These are phyloP conservation scores for Muschampia plurimacula DNA, from an alignment of 2,888 invertebrate genomes.

Conservation along the genomic window DNA sequence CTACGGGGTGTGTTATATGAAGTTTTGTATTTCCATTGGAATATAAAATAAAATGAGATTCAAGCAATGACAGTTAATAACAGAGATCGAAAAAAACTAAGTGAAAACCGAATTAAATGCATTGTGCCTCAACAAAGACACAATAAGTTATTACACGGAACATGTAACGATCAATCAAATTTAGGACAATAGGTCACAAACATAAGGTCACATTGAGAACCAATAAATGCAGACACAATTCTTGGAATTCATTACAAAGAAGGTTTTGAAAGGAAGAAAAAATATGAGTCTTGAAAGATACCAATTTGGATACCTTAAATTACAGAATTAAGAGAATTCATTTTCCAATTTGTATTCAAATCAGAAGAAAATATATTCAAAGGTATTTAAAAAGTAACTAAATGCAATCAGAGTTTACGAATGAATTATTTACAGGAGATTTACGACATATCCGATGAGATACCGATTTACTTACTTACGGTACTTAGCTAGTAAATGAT, in stretches of 20 bases:
- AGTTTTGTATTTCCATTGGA: background rate
- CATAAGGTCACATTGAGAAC: slow-evolving; percentile 33
- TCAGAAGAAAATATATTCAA: background rate
- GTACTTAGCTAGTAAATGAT: too few relatives aligned
- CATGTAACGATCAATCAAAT: slow-evolving; percentile 32
- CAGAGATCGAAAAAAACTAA: slow-evolving; percentile 5
- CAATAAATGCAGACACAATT: slow-evolving; percentile 9
- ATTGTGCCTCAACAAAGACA: slow-evolving; percentile 27
- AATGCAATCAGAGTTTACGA: too few relatives aligned
- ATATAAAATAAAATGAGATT: background rate
- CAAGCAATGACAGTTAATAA: background rate
- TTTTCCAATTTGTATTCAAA: background rate
- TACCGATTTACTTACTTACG: too few relatives aligned
- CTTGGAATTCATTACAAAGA: slow-evolving; percentile 8
- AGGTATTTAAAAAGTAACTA: background rate
- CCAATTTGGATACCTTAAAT: slow-evolving; percentile 12
- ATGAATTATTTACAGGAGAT: too few relatives aligned
- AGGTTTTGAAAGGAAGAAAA: slow-evolving; percentile 19
- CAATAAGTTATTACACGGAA: slow-evolving; percentile 14
- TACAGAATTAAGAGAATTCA: slow-evolving; percentile 13
- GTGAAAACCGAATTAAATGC: slow-evolving; percentile 15
- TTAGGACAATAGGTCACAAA: slow-evolving; percentile 37
- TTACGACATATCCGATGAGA: too few relatives aligned
- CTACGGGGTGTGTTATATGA: too few relatives aligned
- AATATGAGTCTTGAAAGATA: slow-evolving; percentile 10